Percentiles rank a stretch among this genome's conserved stretches.
These are phyloP conservation scores for Seira ritae DNA, from an alignment of 2,888 invertebrate species.

Conservation along the genomic window DNA sequence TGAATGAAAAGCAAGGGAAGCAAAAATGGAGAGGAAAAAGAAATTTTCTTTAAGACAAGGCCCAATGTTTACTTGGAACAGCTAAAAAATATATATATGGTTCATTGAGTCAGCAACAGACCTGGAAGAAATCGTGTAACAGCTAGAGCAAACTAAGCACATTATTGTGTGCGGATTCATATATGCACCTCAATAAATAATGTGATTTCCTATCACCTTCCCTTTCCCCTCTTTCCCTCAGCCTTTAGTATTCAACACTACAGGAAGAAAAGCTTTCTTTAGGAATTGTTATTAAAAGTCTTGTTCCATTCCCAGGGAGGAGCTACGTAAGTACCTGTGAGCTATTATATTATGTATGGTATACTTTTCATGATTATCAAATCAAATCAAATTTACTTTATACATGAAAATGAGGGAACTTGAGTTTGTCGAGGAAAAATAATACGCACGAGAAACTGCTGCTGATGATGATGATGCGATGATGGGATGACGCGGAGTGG, in stretches of 20 bases:
- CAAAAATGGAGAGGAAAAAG: constrained; percentile 8
- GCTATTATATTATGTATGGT: no score
- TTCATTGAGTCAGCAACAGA: constrained; percentile 60
- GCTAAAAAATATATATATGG: constrained; percentile 41
- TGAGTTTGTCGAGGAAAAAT: no score
- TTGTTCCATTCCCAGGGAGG: no score
- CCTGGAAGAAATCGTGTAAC: constrained; percentile 28
- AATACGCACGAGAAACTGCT: no score
- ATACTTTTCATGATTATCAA: no score
- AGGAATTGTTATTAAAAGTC: no score
- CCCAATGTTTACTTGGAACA: constrained; percentile 57
- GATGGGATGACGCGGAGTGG: no score
- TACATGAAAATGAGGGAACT: no score
- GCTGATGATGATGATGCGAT: no score
- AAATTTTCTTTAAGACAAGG: constrained; percentile 23
- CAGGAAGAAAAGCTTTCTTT: no score
- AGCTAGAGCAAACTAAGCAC: constrained; percentile 35
- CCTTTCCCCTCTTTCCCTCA: constrained; percentile 2
- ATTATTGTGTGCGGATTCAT: constrained; percentile 47
- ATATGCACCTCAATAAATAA: constrained; percentile 60
- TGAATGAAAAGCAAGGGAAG: neutral
- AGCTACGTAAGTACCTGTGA: no score
- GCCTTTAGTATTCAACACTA: neutral
- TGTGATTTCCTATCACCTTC: constrained; percentile 54
- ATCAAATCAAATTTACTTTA: no score